Evolutionary conservation across 1,140 invertebrate genomes (phyloP).

Genomic region (Tribolium madens): DNA sequence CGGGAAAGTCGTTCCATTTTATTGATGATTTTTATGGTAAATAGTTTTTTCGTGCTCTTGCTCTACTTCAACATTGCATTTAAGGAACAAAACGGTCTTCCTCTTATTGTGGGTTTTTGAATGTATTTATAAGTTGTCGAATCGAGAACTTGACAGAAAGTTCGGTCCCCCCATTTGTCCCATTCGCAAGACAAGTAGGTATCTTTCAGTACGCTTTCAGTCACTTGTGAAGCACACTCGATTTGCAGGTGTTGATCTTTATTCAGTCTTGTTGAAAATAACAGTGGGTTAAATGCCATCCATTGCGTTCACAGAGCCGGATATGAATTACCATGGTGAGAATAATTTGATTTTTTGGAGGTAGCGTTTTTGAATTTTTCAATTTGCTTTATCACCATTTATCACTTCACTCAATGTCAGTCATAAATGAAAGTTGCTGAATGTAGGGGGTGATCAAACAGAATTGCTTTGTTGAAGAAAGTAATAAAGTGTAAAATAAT

Average conservation of each 20-base stretch:
- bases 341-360: conserved; percentile 2
- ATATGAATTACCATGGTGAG: conserved; percentile 42
- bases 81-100: conserved; percentile 17
- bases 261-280: background rate
- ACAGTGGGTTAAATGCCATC: conserved; percentile 40
- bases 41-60: background rate
- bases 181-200: conserved; percentile 9
- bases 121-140: conserved; percentile 2
- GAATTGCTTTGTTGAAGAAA: background rate
- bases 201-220: conserved; percentile 21
- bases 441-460: background rate
- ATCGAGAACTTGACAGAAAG: conserved; percentile 16
- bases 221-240: background rate
- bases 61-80: conserved; percentile 12
- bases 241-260: background rate
- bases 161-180: conserved; percentile 42
- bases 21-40: background rate
- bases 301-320: conserved; percentile 39
- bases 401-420: background rate
- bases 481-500: conserved; percentile 24
- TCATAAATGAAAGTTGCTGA: conserved; percentile 9
- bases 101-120: conserved; percentile 12
- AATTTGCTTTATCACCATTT: background rate
- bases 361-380: conserved; percentile 6
- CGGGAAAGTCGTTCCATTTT: background rate